A percentile compares a stretch with the other conserved stretches of the same genome.
Evolutionary conservation across 2,888 invertebrate genomes (phyloP).

Genomic region (Argyresthia goedartella): DNA sequence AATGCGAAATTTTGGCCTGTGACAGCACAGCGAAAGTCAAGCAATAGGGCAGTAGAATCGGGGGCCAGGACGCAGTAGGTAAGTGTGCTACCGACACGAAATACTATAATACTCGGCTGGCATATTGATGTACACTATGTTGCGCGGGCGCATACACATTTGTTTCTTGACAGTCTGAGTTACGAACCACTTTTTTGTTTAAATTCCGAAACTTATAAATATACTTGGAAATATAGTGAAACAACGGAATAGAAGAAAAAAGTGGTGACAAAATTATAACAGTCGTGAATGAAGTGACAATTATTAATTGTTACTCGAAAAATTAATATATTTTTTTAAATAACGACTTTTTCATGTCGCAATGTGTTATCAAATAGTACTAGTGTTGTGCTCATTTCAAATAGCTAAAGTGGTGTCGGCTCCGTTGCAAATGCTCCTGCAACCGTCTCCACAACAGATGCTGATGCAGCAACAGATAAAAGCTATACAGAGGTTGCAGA

Average conservation of each 20-base stretch:
- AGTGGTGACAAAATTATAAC: too few relatives aligned
- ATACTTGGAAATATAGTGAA: too few relatives aligned
- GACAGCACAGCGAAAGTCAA: constrained; percentile 45
- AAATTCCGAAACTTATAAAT: too few relatives aligned
- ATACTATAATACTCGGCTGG: constrained; percentile 12
- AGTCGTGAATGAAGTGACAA: too few relatives aligned
- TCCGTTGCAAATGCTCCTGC: constrained; percentile 18
- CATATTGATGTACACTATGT: constrained; percentile 32
- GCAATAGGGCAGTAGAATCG: constrained; percentile 6
- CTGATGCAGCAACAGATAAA: constrained; percentile 21
- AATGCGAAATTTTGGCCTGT: constrained; percentile 20
- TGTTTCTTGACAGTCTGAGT: constrained; percentile 10
- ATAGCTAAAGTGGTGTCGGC: too few relatives aligned
- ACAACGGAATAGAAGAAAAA: too few relatives aligned
- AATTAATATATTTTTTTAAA: too few relatives aligned
- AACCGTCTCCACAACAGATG: constrained; percentile 19
- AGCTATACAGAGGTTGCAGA: constrained; percentile 18
- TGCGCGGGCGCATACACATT: constrained; percentile 12
- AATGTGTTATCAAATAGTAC: too few relatives aligned
- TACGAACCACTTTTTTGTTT: not conserved
- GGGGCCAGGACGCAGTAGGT: constrained; percentile 30
- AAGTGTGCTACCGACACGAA: constrained; percentile 25
- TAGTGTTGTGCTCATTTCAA: too few relatives aligned
- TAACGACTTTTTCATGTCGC: too few relatives aligned
- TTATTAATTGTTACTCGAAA: too few relatives aligned